phyloP scores from a whole-genome alignment of 2,797 vertebrate species.

The Rhinichthys osculus region DNA sequence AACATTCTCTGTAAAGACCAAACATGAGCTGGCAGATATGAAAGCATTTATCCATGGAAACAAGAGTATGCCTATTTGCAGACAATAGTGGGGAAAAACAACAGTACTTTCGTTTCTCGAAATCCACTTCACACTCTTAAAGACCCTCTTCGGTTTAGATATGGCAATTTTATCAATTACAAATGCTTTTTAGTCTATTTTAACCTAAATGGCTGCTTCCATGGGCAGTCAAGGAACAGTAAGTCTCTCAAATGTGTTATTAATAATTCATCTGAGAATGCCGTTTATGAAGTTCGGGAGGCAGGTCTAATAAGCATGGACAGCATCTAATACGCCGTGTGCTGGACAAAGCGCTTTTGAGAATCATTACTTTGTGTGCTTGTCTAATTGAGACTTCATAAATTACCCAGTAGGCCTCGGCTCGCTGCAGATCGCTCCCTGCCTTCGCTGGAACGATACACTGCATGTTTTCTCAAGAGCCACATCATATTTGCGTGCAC shows the following conservation, averaged over 20 bases:
- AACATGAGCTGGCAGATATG: conserved; percentile 80
- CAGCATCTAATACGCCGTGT: conserved; percentile 63
- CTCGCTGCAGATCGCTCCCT: conserved; percentile 62
- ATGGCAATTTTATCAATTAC: conserved; percentile 52
- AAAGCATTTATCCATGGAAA: conserved; percentile 75
- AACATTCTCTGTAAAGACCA: conserved; percentile 77
- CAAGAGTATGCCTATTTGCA: conserved; percentile 36
- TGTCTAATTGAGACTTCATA: conserved; percentile 71
- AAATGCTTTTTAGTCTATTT: conserved; percentile 50
- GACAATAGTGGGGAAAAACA: conserved; percentile 46
- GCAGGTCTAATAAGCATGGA: conserved; percentile 60
- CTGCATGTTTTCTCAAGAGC: conserved; percentile 52
- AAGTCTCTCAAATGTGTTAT: conserved; percentile 66
- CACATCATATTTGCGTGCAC: conserved; percentile 43
- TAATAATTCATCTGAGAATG: conserved; percentile 71
- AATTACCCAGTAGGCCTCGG: conserved; percentile 68
- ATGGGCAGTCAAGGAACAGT: conserved; percentile 52
- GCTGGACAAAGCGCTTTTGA: conserved; percentile 60
- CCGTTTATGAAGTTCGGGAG: conserved; percentile 63
- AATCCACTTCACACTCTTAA: conserved; percentile 34
- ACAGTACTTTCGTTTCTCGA: conserved; percentile 12
- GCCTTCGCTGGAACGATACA: conserved; percentile 56
- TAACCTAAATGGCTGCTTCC: conserved; percentile 41
- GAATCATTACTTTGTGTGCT: conserved; percentile 71
- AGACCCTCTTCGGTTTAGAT: conserved; percentile 21